Base-by-base conservation (phyloP, 2,888 invertebrate species). In the Mimas tiliae region DNA sequence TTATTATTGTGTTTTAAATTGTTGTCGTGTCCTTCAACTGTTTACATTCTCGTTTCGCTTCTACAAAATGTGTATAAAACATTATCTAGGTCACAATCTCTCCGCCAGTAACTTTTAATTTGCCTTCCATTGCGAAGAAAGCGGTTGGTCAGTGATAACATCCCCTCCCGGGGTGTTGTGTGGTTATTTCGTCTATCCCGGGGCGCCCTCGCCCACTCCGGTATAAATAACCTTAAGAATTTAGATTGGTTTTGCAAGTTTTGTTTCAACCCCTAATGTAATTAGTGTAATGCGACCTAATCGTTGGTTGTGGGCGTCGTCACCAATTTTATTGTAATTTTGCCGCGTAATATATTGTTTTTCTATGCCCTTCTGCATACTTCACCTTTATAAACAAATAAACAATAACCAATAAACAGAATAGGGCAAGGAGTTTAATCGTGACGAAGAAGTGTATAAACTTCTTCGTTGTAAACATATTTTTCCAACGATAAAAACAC, bases 221-320 rank as follows among this genome's bases (percentile, higher is more conserved):
- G 66, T 67, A 70, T 72, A 74, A 75, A 75, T 72, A 73, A 72
- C 72, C 72, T 75, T 74, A 75, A 75, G 75, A 74, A 75, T 75
- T 75, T 75, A 75, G 72, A 75, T 75, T 73, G 53, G 45, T 64
- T 64, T 64, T 33, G 52, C 58, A 19, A 55, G 64, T 53, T 64
- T 64, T 33, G 45, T 47, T 50, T 27, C 45, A 45, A 47, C 53
- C 45, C 33, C 47, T 55, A 64, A 55, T 47, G 47, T 53, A 64
- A 64, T 64, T 47, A 47, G 64, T 64, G 27, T 16, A 19, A 16
- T 53, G 12, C 21, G 42, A 64, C 45, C 11, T 53, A 53, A 45
- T 64, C 33, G 53, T 47, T 64, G 21, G 42, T 53, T 55, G 16
- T 50, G 47, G 34, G 34, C 34, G 16, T 63, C 48, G 33, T 9